Percentiles rank a stretch among this genome's conserved stretches.
Conservation (phyloP, 2,113 vertebrate species). For the Rhabdomys dilectus region DNA sequence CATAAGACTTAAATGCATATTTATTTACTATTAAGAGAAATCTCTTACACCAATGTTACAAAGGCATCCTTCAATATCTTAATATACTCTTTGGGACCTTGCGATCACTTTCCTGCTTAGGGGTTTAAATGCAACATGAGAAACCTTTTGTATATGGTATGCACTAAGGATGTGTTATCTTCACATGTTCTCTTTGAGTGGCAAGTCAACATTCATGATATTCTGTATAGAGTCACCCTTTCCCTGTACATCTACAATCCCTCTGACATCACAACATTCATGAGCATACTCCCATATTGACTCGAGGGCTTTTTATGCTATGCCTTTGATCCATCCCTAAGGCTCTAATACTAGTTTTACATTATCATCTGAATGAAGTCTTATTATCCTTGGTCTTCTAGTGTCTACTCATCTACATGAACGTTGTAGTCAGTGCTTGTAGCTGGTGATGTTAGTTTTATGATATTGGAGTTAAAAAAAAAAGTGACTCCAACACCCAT, state of each 20-base stretch:
- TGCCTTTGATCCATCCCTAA: not conserved
- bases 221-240: not conserved
- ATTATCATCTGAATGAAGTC: not conserved
- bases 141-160: not conserved
- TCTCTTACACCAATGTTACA: not conserved
- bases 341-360: not conserved
- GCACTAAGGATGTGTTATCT: not conserved
- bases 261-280: not conserved
- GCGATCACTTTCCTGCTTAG: not conserved
- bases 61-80: not conserved
- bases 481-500: not conserved
- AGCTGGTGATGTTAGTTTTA: not conserved
- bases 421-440: not conserved
- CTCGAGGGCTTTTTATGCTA: not conserved
- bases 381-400: not conserved
- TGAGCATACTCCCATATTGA: not conserved
- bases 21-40: not conserved
- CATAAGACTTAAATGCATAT: not conserved
- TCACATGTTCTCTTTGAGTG: not conserved
- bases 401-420: not conserved
- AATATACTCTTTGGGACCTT: not conserved
- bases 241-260: not conserved
- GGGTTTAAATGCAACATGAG: not conserved
- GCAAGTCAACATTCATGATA: not conserved
- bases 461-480: not conserved